phyloP scores from a whole-genome alignment of 2,113 vertebrate genomes.

The Odontesthes bonariensis region DNA sequence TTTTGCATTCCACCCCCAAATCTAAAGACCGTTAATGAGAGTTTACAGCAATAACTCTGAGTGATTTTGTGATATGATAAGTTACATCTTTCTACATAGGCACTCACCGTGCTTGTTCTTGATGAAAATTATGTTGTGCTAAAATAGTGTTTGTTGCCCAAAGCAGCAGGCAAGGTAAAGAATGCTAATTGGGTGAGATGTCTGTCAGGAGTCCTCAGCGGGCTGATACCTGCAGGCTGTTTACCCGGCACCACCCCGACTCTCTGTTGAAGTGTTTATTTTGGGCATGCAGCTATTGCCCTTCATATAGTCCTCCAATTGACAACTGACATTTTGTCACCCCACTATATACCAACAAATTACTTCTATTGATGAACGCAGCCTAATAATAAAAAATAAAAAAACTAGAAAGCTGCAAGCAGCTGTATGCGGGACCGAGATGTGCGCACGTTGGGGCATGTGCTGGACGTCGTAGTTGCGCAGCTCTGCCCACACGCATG shows the following conservation, averaged over 20 bases:
- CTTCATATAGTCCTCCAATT: slow-evolving; percentile 55
- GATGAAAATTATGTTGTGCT: slow-evolving; percentile 22
- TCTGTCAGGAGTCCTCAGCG: slow-evolving; percentile 66
- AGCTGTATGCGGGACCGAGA: no score
- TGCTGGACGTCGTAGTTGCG: no score
- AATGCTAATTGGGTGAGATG: slow-evolving; percentile 73
- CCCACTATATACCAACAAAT: slow-evolving; percentile 28
- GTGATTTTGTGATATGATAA: background rate
- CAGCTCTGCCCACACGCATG: no score
- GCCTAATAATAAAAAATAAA: no score
- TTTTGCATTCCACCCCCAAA: background rate
- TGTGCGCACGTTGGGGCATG: no score
- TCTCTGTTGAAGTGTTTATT: slow-evolving; percentile 57
- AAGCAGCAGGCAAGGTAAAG: slow-evolving; percentile 42
- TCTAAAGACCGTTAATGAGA: slow-evolving; percentile 1
- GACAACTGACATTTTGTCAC: slow-evolving; percentile 37
- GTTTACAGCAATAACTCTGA: background rate
- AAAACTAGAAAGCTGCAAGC: no score
- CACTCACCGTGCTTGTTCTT: slow-evolving; percentile 25
- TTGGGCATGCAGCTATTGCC: slow-evolving; percentile 39
- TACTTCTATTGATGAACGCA: background rate
- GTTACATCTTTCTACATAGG: slow-evolving; percentile 5
- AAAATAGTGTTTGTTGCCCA: slow-evolving; percentile 55
- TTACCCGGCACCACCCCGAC: slow-evolving; percentile 48
- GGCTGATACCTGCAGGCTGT: slow-evolving; percentile 45